Percentiles rank a stretch among this genome's conserved stretches.
Conservation (phyloP, 2,797 vertebrate genomes). For the Rhincodon typus region DNA sequence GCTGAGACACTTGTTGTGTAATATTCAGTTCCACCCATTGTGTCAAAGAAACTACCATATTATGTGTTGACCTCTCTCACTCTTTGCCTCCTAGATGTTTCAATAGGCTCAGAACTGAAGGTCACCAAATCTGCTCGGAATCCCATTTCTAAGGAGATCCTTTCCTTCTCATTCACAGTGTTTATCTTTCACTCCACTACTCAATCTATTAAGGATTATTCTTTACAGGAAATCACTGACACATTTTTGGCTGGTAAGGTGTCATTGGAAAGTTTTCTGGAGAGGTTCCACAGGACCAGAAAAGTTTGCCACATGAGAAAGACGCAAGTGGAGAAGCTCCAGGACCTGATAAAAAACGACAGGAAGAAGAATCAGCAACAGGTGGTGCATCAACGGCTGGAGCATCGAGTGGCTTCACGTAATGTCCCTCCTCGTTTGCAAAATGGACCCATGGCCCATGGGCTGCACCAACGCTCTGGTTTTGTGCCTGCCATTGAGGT, state of each 20-base stretch:
- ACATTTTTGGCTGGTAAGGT: background rate
- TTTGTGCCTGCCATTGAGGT: background rate
- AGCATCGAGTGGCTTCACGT: background rate
- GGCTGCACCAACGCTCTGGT: background rate
- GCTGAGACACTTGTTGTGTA: background rate
- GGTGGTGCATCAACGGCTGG: background rate
- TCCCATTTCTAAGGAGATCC: no score
- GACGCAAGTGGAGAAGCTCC: constrained; percentile 23
- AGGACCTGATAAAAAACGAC: background rate
- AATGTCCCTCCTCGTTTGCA: background rate
- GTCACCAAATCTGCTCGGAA: background rate
- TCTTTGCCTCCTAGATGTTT: background rate
- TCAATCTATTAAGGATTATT: no score
- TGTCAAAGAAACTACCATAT: background rate
- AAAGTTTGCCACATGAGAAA: constrained; percentile 15
- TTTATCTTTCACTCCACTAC: no score
- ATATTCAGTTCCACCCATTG: background rate
- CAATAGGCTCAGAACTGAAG: background rate
- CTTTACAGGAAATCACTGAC: constrained; percentile 23
- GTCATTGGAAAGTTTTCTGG: constrained; percentile 2
- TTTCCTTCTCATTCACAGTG: no score
- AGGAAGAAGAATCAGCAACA: background rate
- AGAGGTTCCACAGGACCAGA: background rate
- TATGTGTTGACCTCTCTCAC: background rate
- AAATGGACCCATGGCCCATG: background rate